A percentile compares a stretch with the other conserved stretches of the same genome.
phyloP scores from a whole-genome alignment of 2,888 invertebrate genomes.

The Xylota segnis region DNA sequence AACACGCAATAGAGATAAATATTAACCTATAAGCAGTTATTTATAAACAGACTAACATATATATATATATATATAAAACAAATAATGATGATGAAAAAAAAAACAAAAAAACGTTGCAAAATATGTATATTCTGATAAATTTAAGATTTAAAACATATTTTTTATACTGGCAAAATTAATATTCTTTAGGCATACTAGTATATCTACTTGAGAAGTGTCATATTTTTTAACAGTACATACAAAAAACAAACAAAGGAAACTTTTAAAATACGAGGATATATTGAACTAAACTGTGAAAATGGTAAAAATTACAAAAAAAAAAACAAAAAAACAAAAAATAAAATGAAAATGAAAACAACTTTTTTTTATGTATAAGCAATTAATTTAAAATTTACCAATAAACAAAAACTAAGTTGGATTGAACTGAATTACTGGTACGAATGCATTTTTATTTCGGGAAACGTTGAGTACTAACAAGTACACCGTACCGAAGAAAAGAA shows the following conservation, averaged over 20 bases:
- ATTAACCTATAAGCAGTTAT: conserved; percentile 32
- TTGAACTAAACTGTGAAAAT: conserved; percentile 73
- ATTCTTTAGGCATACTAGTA: conserved; percentile 69
- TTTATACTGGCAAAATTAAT: conserved; percentile 76
- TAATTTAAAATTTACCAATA: conserved; percentile 51
- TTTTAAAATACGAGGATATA: conserved; percentile 19
- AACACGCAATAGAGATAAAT: conserved; percentile 31
- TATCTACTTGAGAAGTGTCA: conserved; percentile 68
- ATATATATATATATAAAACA: too few relatives aligned
- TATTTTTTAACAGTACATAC: conserved; percentile 70
- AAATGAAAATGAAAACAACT: conserved; percentile 14
- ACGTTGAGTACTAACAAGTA: too few relatives aligned
- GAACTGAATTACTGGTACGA: conserved; percentile 29
- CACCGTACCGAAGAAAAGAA: too few relatives aligned
- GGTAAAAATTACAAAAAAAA: conserved; percentile 54
- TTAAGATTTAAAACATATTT: conserved; percentile 72
- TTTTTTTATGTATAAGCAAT: conserved; percentile 49
- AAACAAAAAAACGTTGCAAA: conserved; percentile 45
- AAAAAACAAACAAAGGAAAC: conserved; percentile 32
- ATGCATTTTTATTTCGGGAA: conserved; percentile 7
- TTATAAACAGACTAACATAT: conserved; percentile 29
- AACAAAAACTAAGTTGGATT: conserved; percentile 61
- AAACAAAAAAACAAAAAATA: conserved; percentile 21
- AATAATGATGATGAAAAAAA: too few relatives aligned
- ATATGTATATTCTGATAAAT: conserved; percentile 72